A percentile compares a stretch with the other conserved stretches of the same genome.
Conservation (phyloP, 2,888 invertebrate species). For the Nasonia oneida region DNA sequence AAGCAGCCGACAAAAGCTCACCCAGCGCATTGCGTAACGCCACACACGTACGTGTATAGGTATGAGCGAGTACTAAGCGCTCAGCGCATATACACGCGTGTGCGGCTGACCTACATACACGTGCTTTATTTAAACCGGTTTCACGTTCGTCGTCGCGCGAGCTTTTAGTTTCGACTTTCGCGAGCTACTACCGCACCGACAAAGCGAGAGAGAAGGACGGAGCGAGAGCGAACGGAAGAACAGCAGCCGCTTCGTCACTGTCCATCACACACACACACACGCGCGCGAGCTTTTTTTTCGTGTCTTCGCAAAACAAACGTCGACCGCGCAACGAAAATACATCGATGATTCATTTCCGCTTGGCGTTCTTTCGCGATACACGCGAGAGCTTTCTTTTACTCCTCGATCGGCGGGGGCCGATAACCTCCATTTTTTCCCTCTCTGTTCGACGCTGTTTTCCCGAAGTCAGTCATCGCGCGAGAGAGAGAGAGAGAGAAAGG, state of each 20-base stretch:
- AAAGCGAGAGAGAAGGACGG: background rate
- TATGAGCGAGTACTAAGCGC: background rate
- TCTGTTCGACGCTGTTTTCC: background rate
- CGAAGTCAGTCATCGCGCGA: background rate
- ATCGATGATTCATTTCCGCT: slow-evolving; percentile 58
- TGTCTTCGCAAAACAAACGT: slow-evolving; percentile 36
- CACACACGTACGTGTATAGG: slow-evolving; percentile 7
- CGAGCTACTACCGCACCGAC: slow-evolving; percentile 54
- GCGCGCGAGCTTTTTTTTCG: background rate
- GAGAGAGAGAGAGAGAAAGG: too few species aligned
- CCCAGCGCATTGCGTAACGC: slow-evolving; percentile 66
- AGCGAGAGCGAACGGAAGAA: background rate
- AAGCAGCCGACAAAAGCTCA: slow-evolving; percentile 65
- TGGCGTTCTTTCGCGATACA: slow-evolving; percentile 45
- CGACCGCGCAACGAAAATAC: slow-evolving; percentile 43
- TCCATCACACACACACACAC: slow-evolving; percentile 47
- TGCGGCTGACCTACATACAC: slow-evolving; percentile 78
- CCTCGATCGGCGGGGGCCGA: background rate
- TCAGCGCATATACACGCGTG: slow-evolving; percentile 67
- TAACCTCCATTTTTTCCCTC: background rate
- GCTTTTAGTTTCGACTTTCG: slow-evolving; percentile 75
- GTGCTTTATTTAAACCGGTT: slow-evolving; percentile 79
- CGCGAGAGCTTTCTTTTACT: background rate
- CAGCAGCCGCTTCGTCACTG: slow-evolving; percentile 59
- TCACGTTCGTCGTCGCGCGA: slow-evolving; percentile 70